Evolutionary conservation across 2,888 invertebrate species (phyloP).

Genomic region (Dryadula phaetusa): DNA sequence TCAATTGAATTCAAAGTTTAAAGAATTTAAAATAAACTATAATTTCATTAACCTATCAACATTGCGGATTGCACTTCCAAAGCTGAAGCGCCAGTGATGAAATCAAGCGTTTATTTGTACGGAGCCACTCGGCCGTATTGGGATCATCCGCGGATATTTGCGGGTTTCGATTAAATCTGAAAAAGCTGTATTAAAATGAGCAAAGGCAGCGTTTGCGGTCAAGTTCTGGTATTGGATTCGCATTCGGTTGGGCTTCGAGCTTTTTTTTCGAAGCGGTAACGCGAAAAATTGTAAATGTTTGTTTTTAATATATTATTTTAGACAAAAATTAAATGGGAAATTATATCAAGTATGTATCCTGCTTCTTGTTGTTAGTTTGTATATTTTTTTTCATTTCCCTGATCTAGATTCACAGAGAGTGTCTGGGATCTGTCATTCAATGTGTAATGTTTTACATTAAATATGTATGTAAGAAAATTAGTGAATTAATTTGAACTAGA

Average conservation of each 20-base stretch:
- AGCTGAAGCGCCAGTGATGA: conserved; percentile 58
- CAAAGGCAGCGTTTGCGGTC: conserved; percentile 45
- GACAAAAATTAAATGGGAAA: too few relatives aligned
- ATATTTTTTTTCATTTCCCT: too few relatives aligned
- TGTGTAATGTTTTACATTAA: too few relatives aligned
- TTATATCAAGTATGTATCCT: too few relatives aligned
- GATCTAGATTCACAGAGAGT: too few relatives aligned
- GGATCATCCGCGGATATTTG: conserved; percentile 49
- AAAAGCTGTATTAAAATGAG: conserved; percentile 45
- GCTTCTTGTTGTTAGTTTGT: too few relatives aligned
- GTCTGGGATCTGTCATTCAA: too few relatives aligned
- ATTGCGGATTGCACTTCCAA: conserved; percentile 53
- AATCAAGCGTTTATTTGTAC: conserved; percentile 74
- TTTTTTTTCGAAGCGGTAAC: conserved; percentile 1
- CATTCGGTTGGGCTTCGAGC: conserved; percentile 16
- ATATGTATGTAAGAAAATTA: too few relatives aligned
- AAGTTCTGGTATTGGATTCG: conserved; percentile 38
- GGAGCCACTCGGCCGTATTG: conserved; percentile 57
- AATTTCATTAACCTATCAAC: conserved; percentile 60
- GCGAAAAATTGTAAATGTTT: neutral
- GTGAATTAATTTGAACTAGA: too few relatives aligned
- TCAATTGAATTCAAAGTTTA: neutral
- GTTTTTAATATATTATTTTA: too few relatives aligned
- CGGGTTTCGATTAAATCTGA: conserved; percentile 51
- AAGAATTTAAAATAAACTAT: conserved; percentile 40